Evolutionary conservation across 2,113 vertebrate genomes (phyloP), one percentile per base, ranked within the genome.

Genomic region (Conger conger): DNA sequence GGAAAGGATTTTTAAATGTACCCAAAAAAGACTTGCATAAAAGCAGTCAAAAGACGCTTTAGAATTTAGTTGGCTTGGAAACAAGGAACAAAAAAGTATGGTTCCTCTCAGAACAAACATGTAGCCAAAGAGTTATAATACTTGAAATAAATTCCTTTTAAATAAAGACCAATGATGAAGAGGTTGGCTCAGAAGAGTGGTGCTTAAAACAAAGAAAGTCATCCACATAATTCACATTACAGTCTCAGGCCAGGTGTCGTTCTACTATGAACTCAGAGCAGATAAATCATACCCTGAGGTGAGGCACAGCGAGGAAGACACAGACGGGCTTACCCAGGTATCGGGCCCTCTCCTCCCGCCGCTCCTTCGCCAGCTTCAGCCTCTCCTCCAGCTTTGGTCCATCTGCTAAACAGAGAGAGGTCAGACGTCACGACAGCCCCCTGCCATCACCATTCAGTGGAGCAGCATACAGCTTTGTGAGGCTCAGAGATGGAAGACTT

Each of bases 271-370:
- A 15, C 7, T 50, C 45, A 50, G 15, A 50, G 1, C 1, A 50
- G 15, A 50, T 13, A 1, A 50, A 3, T 23, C 0, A 2, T 23
- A 60, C 1, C 57, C n/a, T n/a, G 63, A 30, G 63, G n/a, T 2
- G 63, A 0, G 4, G n/a, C 23, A 23, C 57, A 8, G 57, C 15
- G 1, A 15, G 9, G 53, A 45, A 80, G 33, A 83, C 60, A n/a
- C 16, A 16, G 57, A 13, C 86, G 50, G 20, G 45, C 96, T 96
- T 86, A 99, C 98, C 97, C 82, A 99, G 95, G 88, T 98, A 97
- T 88, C 95, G 97, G 92, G 98, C 97, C 40, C 98, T 89, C 63
- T 99, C 98, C 91, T 99, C 97, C 2, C 98, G 92, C 33, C 98
- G 93, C 91, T 99, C 96, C 90, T 96, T 97, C 0, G 97, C 98